Percentiles rank a stretch among this genome's conserved stretches.
Conservation (phyloP, 2,797 vertebrate species). For the Melanotaenia maccullochi region DNA sequence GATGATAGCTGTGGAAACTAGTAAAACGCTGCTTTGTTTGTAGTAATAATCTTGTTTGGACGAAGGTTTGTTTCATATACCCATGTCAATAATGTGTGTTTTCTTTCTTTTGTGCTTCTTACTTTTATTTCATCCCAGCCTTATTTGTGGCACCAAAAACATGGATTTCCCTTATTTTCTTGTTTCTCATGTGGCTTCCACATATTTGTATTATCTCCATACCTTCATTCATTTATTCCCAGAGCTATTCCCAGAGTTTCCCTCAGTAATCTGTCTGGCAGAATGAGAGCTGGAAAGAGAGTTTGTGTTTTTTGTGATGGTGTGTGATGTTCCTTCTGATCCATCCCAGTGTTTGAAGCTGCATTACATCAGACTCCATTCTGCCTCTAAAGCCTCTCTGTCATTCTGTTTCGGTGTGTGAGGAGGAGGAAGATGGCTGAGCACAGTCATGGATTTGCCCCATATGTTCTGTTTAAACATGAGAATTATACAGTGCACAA, state of each 20-base stretch:
- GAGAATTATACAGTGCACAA: conserved; percentile 20
- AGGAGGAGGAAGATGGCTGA: conserved; percentile 18
- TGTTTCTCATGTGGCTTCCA: conserved; percentile 14
- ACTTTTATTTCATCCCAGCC: conserved; percentile 13
- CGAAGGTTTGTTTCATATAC: conserved; percentile 14
- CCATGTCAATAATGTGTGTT: conserved; percentile 6
- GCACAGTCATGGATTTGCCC: conserved; percentile 42
- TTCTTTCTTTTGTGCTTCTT: conserved; percentile 18
- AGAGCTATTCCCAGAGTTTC: conserved; percentile 19
- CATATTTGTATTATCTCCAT: conserved; percentile 41
- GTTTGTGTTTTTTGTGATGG: conserved; percentile 45
- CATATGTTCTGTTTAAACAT: conserved; percentile 36
- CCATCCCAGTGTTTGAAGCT: conserved; percentile 68
- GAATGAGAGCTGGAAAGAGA: conserved; percentile 47
- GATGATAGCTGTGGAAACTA: conserved; percentile 49
- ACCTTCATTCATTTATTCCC: conserved; percentile 43
- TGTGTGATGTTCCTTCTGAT: conserved; percentile 70
- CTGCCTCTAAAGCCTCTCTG: conserved; percentile 58
- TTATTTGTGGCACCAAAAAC: conserved; percentile 12
- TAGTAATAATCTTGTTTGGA: conserved; percentile 29
- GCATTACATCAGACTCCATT: conserved; percentile 71
- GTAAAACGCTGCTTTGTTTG: conserved; percentile 42
- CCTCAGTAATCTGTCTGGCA: conserved; percentile 55
- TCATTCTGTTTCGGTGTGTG: conserved; percentile 42
- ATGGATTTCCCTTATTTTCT: conserved; percentile 15